Base-by-base conservation (phyloP, 2,797 vertebrate genomes). In the Hirundo rustica region DNA sequence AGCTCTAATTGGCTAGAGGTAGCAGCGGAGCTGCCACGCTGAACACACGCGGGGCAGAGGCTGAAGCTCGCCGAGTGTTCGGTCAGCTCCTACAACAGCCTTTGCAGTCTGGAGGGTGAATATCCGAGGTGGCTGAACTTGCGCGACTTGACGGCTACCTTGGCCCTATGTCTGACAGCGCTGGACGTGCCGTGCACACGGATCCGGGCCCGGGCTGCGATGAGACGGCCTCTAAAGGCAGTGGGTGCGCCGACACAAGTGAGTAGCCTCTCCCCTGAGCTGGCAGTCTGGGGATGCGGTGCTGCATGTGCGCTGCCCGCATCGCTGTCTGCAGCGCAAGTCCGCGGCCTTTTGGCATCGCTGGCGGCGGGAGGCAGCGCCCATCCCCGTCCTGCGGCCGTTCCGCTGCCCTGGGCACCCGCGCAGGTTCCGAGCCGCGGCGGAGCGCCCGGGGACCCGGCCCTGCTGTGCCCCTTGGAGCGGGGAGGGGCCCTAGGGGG, bases 91-190 rank as follows among this genome's bases (percentile, higher is more conserved):
- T 81, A 58, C 54, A 20, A 5, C 61, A 26, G 40, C 9, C 32
- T 81, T 53, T 48, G 61, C 66, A 22, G 38, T 3, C 62, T 30
- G 74, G 20, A 38, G 47, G 47, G 47, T 5, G 45, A 48, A 32
- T 36, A 61, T 12, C 20, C 34, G 44, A 19, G 40, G 48, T 6
- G 12, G 30, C 53, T 73, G 70, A 45, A 34, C 45, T 32, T 2
- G 36, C 1, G 2, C 3, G 25, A 23, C 38, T 5, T 13, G 32
- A 29, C 45, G 29, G 5, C 45, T 23, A 8, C 72, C 29, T 11
- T 11, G 47, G 50, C n/a, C 42, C 0, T 23, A 0, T 1, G 51
- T 32, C 36, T 48, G 9, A 20, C 44, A 9, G 87, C 3, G 7
- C 84, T 12, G 42, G n/a, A 11, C 3, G 40, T 15, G 65, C 73